Evolutionary conservation across 2,888 invertebrate genomes (phyloP), one percentile per base, ranked within the genome.

Genomic region (Ochropleura plecta): DNA sequence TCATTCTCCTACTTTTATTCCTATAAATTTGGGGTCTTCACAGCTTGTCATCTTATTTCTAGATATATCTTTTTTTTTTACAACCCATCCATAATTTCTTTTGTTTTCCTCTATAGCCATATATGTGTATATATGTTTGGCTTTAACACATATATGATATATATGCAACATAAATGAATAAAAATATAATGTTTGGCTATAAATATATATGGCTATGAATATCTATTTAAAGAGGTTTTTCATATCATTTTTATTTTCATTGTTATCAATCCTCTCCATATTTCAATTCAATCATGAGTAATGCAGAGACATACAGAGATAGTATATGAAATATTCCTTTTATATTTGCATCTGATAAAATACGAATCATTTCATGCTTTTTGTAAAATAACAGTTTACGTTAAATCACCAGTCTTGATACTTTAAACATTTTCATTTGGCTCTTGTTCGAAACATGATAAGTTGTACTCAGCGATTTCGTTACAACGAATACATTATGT

Each of bases 281-380:
- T 18, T 42, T 60, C 60, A 10, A 59, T 59, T 10, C 42, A 3
- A 40, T 62, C 14, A 53, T 3, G 4, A 6, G 9, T 20, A n/a
- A 46, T 59, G 16, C 10, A 44, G 4, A 30, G 10, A 51, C n/a
- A n/a, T 0, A 9, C 2, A 40, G n/a, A 40, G 10, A 40, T 46
- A 46, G 16, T n/a, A 20, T 40, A 1, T 40, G 1, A 65, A 20
- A 42, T 67, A n/a, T 57, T 18, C 3, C 68, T 6, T 46, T 69
- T 20, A 18, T n/a, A 14, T 70, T 44, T 20, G 16, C 30, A 78
- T 55, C 14, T 78, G 49, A 78, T 70, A 40, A 49, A 40, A 62
- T 62, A 0, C 7, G 44, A 44, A 60, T 7, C 3, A 53, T 51
- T 48, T 20, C 18, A 60, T 48, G 12, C 14, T 62, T 69, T 78